These are phyloP conservation scores for Agapornis canus DNA, from an alignment of 2,797 vertebrate species.

Conservation along the genomic window DNA sequence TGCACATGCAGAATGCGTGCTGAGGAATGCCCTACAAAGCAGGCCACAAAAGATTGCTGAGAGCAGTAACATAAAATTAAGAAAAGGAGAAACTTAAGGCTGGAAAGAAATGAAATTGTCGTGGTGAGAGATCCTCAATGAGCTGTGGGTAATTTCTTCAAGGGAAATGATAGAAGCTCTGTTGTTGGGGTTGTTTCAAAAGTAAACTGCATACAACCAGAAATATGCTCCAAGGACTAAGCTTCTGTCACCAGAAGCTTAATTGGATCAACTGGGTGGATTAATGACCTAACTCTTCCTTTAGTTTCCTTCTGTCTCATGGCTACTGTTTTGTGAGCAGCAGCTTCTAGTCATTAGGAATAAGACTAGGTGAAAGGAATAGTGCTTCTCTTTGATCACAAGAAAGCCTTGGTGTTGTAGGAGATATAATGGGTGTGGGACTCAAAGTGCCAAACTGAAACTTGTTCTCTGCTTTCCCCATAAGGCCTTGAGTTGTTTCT, in stretches of 20 bases:
- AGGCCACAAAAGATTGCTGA: not conserved
- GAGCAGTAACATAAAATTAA: not conserved
- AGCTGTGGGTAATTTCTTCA: not conserved
- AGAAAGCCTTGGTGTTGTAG: not conserved
- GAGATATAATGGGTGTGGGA: not conserved
- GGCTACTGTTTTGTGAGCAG: not conserved
- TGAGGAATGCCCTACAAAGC: not conserved
- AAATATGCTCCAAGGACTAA: not conserved
- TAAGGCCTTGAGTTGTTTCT: not conserved
- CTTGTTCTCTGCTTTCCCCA: not conserved
- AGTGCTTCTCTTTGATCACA: not conserved
- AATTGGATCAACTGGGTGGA: not conserved
- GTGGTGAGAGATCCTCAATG: not conserved
- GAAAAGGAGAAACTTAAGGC: not conserved
- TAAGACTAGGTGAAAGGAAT: not conserved
- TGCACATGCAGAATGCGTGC: not conserved
- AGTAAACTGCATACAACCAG: not conserved
- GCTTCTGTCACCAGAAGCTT: not conserved
- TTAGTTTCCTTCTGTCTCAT: constrained; percentile 12
- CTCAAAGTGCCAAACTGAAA: not conserved
- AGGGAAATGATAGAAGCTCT: not conserved
- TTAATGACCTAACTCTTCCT: constrained; percentile 22
- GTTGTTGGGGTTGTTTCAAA: not conserved
- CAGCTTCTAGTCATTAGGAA: not conserved
- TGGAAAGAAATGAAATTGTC: not conserved